Base-by-base conservation (phyloP, 2,797 vertebrate species). In the Artibeus jamaicensis region DNA sequence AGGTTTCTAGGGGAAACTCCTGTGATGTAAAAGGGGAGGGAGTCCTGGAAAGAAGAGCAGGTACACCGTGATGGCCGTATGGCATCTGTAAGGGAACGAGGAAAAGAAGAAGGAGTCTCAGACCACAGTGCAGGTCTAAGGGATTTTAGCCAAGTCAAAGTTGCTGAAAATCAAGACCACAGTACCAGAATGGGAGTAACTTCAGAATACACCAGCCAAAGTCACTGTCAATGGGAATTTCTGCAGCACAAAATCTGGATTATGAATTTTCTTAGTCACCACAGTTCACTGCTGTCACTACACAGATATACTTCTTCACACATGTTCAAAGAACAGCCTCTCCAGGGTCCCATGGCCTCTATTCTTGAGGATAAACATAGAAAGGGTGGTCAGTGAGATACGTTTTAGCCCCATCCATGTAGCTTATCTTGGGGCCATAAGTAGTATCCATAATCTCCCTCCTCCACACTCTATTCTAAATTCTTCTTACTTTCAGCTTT, bases 321-420 rank as follows among this genome's bases (percentile, higher is more conserved):
- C 3, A 19, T 18, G 34, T 53, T 84, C 39, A 37, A 44, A 68
- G 15, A 87, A 4, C n/a, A 89, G 3, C 39, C 86, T 6, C 5
- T 77, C 68, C 8, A 1, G 21, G 22, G 24, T 86, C 3, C 68
- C 21, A 16, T 1, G 4, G 8, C 16, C 2, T 39, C 73, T 76
- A 85, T 73, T 48, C 9, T 34, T 68, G 6, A 59, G 29, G 2
- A 2, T 6, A 74, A 81, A 70, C 50, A n/a, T 57, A 46, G 29
- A 65, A 34, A 1, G 18, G 0, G 1, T 10, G 3, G 10, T 59
- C 78, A 39, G 0, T 16, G 5, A 50, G 34, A 46, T 44, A 24
- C 42, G 55, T 7, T 79, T 14, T 18, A 67, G 5, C 2, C 2
- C n/a, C 1, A 24, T 46, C 10, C 24, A 6, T 11, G 6, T 9